Evolutionary conservation across 1,140 invertebrate species (phyloP).

Genomic region (Choristoneura fumiferana): DNA sequence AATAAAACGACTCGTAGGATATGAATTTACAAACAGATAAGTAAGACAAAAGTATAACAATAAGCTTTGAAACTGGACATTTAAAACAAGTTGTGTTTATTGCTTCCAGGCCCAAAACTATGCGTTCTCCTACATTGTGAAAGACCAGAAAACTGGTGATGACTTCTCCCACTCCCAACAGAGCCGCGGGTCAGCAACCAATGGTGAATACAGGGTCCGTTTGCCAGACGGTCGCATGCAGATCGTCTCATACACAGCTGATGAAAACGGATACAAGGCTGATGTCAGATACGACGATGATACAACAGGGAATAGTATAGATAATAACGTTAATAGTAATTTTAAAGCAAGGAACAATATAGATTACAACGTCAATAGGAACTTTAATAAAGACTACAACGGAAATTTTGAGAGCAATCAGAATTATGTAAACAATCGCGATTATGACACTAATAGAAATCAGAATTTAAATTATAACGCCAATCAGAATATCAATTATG

Average conservation of each 20-base stretch:
- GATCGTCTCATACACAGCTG: conserved; percentile 80
- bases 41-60: no score
- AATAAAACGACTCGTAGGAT: no score
- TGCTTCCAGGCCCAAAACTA: conserved; percentile 75
- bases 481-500: conserved; percentile 14
- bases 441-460: conserved; percentile 26
- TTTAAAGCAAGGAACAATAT: no score
- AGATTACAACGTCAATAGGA: conserved; percentile 15
- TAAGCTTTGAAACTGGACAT: no score
- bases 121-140: conserved; percentile 78
- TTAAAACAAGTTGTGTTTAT: no score
- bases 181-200: conserved; percentile 72
- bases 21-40: no score
- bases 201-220: conserved; percentile 86
- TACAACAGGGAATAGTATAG: conserved; percentile 25
- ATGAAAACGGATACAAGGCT: conserved; percentile 79
- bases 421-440: conserved; percentile 15
- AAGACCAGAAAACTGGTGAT: conserved; percentile 77
- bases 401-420: not conserved
- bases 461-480: conserved; percentile 28
- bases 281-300: conserved; percentile 76
- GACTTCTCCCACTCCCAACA: conserved; percentile 80
- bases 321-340: conserved; percentile 19
- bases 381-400: conserved; percentile 17
- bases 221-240: conserved; percentile 87